Evolutionary conservation across 2,113 vertebrate species (phyloP).

Genomic region (Cacatua alba): DNA sequence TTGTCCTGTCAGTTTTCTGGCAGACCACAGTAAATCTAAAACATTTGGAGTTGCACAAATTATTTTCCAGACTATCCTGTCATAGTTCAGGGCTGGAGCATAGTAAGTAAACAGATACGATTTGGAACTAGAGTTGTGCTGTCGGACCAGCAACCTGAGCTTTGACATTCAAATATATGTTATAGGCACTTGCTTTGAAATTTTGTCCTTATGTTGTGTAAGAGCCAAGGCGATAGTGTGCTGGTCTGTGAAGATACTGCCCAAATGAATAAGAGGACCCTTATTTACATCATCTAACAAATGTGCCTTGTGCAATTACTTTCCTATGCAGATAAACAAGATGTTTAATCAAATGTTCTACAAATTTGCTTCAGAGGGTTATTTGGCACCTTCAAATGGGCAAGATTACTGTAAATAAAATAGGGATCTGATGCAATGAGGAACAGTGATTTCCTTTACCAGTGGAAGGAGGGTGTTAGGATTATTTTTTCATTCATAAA

Average conservation of each 20-base stretch:
- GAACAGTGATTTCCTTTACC: background rate
- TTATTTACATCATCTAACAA: background rate
- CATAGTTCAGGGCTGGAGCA: background rate
- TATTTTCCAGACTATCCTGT: constrained; percentile 49
- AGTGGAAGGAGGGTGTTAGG: background rate
- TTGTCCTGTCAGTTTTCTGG: constrained; percentile 52
- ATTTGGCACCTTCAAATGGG: background rate
- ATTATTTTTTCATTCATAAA: background rate
- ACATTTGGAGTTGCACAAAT: constrained; percentile 28
- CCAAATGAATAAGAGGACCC: background rate
- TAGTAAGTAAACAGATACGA: constrained; percentile 16
- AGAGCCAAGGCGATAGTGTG: accelerated
- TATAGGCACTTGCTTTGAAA: background rate
- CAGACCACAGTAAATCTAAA: constrained; percentile 53
- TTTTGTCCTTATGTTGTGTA: background rate
- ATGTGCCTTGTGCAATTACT: background rate
- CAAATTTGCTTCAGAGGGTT: background rate
- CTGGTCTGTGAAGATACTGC: background rate
- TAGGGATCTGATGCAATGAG: background rate
- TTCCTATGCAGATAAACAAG: background rate
- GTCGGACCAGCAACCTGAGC: background rate
- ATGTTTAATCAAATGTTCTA: background rate
- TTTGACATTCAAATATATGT: background rate
- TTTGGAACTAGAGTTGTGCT: background rate
- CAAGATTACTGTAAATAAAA: background rate